Percentiles rank a stretch among this genome's conserved stretches.
phyloP scores from a whole-genome alignment of 2,888 invertebrate genomes.

The Volucella zonaria region DNA sequence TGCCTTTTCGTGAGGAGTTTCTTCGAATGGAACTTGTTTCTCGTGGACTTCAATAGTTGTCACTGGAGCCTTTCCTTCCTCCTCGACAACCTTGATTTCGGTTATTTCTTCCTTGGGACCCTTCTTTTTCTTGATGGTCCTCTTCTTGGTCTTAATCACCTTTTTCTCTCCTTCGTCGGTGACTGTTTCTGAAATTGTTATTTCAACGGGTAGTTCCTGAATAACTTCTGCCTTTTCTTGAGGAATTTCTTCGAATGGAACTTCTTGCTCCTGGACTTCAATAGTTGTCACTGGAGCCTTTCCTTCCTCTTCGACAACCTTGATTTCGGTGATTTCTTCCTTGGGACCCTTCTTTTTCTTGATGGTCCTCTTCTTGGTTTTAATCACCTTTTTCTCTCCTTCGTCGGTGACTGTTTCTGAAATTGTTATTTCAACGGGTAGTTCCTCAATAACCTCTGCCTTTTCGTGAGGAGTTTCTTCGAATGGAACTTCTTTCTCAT shows the following conservation, averaged over 20 bases:
- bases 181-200: too few relatives aligned
- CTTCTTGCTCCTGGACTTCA: constrained; percentile 77
- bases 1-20: too few relatives aligned
- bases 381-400: constrained; percentile 79
- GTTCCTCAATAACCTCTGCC: constrained; percentile 72
- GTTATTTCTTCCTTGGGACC: constrained; percentile 27
- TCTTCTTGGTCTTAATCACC: constrained; percentile 15
- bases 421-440: constrained; percentile 76
- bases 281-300: constrained; percentile 79
- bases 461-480: constrained; percentile 74
- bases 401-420: constrained; percentile 77
- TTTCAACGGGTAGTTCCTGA: too few relatives aligned
- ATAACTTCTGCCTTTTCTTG: too few relatives aligned
- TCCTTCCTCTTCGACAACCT: constrained; percentile 78
- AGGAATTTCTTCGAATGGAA: constrained; percentile 76
- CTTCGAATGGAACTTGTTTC: too few relatives aligned
- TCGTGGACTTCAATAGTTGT: too few relatives aligned
- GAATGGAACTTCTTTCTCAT: constrained; percentile 61
- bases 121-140: constrained; percentile 11
- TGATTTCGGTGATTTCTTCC: constrained; percentile 80
- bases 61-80: too few relatives aligned
- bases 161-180: constrained; percentile 15
- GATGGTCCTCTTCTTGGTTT: constrained; percentile 78
- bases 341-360: constrained; percentile 77
- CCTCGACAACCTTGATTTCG: constrained; percentile 14